phyloP scores from a whole-genome alignment of 2,113 vertebrate genomes.

The Osmerus mordax region DNA sequence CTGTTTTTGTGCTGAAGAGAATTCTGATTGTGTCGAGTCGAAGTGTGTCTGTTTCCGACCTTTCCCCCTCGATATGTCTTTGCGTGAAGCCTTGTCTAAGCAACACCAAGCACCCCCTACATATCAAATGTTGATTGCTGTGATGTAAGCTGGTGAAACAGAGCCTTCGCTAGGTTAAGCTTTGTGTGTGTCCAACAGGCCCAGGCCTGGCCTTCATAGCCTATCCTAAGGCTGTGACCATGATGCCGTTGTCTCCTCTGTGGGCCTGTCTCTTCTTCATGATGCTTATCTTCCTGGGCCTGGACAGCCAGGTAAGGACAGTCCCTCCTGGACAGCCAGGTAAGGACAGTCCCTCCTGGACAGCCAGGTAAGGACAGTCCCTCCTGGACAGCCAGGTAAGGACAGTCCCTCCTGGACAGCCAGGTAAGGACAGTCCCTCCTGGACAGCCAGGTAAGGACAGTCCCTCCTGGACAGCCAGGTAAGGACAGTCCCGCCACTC shows the following conservation, averaged over 20 bases:
- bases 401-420: constrained; percentile 77
- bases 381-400: too few relatives aligned
- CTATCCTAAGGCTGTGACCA: constrained; percentile 97
- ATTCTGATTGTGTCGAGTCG: too few relatives aligned
- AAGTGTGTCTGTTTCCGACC: too few relatives aligned
- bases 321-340: constrained; percentile 56
- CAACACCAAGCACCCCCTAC: too few relatives aligned
- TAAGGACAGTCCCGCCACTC: constrained; percentile 46
- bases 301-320: constrained; percentile 81
- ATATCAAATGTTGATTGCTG: too few relatives aligned
- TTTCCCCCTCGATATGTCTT: too few relatives aligned
- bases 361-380: too few relatives aligned
- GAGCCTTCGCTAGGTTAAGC: too few relatives aligned
- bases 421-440: constrained; percentile 75
- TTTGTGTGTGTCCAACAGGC: constrained; percentile 65
- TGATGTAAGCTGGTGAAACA: too few relatives aligned
- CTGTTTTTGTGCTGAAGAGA: too few relatives aligned
- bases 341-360: too few relatives aligned
- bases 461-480: constrained; percentile 87
- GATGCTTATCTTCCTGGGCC: constrained; percentile 98
- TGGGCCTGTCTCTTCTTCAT: constrained; percentile 97
- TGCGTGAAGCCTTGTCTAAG: too few relatives aligned
- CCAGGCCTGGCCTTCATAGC: constrained; percentile 97
- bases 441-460: constrained; percentile 91
- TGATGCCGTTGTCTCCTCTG: constrained; percentile 96